Evolutionary conservation across 2,888 invertebrate species (phyloP), one percentile per base, ranked within the genome.

Genomic region (Plebejus anna): DNA sequence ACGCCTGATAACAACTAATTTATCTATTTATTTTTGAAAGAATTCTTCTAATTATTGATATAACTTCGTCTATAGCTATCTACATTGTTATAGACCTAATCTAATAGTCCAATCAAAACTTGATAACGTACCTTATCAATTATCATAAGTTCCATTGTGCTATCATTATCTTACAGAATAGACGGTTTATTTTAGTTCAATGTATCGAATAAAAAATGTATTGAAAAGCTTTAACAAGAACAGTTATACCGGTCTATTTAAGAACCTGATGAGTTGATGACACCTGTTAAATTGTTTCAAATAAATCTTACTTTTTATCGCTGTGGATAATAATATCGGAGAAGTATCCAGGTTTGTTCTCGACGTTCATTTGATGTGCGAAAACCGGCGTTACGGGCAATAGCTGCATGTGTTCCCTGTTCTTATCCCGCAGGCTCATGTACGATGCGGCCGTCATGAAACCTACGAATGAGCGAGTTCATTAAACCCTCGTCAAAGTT

Each of bases 311-410:
- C 95, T 90, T 94, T 84, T 94, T 94, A 83, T 95, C 95, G 70
- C 89, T 88, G 81, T 95, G 95, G 77, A 96, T 91, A 70, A 96
- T 95, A 77, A 96, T 86, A 82, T 96, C 96, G 0, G 95, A 94
- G 85, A 94, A 96, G 85, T 95, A 95, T 79, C 95, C 95, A 36
- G 94, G 90, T 76, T 88, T 88, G 80, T 94, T 93, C 76, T 92
- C 91, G 28, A 89, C 88, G 81, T 94, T 95, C 89, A 94, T 93
- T 78, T 94, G 91, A 82, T 96, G 96, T 11, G 89, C 88, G 82
- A 95, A 95, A 16, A 96, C 91, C 13, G 95, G 94, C 11, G 95
- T 95, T 47, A 95, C 94, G 4, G 95, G 94, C 75, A 96, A 87
- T 70, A 96, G 84, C 82, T 95, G 94, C 22, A 92, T 85, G 71